Conservation (phyloP, 2,113 vertebrate species). For the Diphyllodes magnificus region DNA sequence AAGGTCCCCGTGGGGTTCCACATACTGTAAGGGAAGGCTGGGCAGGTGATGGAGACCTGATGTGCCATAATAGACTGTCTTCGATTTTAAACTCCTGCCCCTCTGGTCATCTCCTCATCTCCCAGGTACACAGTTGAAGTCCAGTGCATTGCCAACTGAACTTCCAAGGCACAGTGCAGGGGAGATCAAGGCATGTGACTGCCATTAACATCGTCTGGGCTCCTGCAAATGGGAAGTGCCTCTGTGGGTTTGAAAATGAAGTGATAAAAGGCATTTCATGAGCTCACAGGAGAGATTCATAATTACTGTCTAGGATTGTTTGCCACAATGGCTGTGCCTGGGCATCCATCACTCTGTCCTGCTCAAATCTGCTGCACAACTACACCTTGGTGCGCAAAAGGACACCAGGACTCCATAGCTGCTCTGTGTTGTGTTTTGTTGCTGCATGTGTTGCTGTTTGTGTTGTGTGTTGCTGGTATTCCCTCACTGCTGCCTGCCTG, state of each 20-base stretch:
- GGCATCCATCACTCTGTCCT: neutral
- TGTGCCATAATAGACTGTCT: neutral
- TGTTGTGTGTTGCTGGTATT: neutral
- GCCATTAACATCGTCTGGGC: neutral
- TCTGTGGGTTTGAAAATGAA: neutral
- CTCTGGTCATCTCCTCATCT: neutral
- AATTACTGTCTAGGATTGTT: neutral
- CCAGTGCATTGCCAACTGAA: neutral
- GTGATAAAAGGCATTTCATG: neutral
- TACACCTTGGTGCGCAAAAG: no score
- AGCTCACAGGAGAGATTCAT: neutral
- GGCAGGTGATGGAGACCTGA: neutral
- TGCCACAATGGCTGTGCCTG: rapidly evolving
- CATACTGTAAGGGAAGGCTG: neutral
- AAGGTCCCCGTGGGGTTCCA: neutral
- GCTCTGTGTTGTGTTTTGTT: neutral
- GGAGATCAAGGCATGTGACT: rapidly evolving
- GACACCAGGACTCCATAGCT: neutral
- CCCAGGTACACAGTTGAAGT: neutral
- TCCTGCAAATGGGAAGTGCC: neutral
- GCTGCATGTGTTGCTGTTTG: neutral
- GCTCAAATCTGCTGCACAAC: neutral
- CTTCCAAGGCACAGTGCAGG: neutral
- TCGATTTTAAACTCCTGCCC: neutral
- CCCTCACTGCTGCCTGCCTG: rapidly evolving